Base-by-base conservation (phyloP, 2,797 vertebrate species). In the Nasua narica region DNA sequence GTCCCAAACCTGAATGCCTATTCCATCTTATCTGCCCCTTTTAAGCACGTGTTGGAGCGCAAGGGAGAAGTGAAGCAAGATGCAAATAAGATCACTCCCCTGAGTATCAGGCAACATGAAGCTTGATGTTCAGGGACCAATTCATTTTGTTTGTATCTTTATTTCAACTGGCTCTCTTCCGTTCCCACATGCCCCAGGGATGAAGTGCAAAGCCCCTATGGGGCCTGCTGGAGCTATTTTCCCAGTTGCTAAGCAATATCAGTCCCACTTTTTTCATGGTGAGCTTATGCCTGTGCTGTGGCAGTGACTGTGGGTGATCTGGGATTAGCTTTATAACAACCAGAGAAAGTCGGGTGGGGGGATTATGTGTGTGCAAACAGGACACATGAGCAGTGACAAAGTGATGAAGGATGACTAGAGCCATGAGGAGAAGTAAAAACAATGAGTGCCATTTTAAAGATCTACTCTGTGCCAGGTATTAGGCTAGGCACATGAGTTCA, bases 211-310 rank as follows among this genome's bases (percentile, higher is more conserved):
- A 93, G 79, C 94, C 40, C 35, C 97, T 65, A 10, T 93, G 93
- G 77, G 89, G 96, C 94, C 97, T 60, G 92, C 78, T 37, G 4
- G 89, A 83, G 89, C 95, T 96, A 97, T 98, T 98, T 97, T 97
- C 97, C 95, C 18, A 60, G 98, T 98, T 98, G 98, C 98, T 98
- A 98, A 96, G 98, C 92, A 98, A 96, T 89, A 97, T 98, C 97
- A 96, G 96, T 97, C 96, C 1, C 70, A 93, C 96, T 97, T 98
- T 97, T 96, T 65, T 90, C 98, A 97, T 91, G 96, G 79, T 98
- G 98, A 99, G 98, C 76, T 99, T 98, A 98, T 95, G 95, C 96
- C 74, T 89, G 5, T 98, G 95, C 98, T 96, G 82, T 72, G 96
- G 90, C 93, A 48, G 82, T 16, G 96, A 97, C 97, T 82, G 74